Conservation (phyloP, 2,113 vertebrate species). For the Ammodytes dubius region DNA sequence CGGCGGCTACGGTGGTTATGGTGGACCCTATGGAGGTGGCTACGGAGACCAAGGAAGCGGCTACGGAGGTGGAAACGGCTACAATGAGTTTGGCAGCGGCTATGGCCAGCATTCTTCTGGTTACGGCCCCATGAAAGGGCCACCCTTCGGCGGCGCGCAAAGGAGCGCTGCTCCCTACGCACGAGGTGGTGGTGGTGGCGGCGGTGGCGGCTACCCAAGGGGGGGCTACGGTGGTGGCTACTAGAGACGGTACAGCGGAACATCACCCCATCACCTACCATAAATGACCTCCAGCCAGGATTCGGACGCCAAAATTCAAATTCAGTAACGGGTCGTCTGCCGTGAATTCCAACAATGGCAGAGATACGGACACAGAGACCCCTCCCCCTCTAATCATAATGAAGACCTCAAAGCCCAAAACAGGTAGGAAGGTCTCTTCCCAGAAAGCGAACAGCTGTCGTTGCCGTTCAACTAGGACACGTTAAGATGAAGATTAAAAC, state of each 20-base stretch:
- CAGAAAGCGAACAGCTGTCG: slow-evolving; percentile 70
- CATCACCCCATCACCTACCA: slow-evolving; percentile 21
- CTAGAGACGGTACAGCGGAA: slow-evolving; percentile 35
- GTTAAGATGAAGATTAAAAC: slow-evolving; percentile 56
- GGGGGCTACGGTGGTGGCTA: slow-evolving; percentile 79
- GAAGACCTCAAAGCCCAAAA: slow-evolving; percentile 79
- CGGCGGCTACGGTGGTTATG: slow-evolving; percentile 76
- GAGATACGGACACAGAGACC: slow-evolving; percentile 70
- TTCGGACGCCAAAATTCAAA: slow-evolving; percentile 70
- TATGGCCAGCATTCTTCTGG: slow-evolving; percentile 92
- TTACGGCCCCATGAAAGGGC: slow-evolving; percentile 93
- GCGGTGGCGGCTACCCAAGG: slow-evolving; percentile 78
- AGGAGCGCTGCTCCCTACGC: slow-evolving; percentile 91
- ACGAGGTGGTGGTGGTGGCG: slow-evolving; percentile 88
- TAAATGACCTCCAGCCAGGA: slow-evolving; percentile 56
- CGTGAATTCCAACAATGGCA: slow-evolving; percentile 74
- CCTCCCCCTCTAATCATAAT: slow-evolving; percentile 68
- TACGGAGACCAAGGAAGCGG: slow-evolving; percentile 76
- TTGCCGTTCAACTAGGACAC: slow-evolving; percentile 80
- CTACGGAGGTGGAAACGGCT: slow-evolving; percentile 89
- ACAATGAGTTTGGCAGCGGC: slow-evolving; percentile 91
- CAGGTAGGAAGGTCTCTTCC: slow-evolving; percentile 87
- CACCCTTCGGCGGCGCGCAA: slow-evolving; percentile 84
- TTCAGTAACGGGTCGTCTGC: slow-evolving; percentile 74
- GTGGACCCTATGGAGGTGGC: slow-evolving; percentile 82